These are phyloP conservation scores for Nematolebias whitei DNA, from an alignment of 2,113 vertebrate species.

Conservation along the genomic window DNA sequence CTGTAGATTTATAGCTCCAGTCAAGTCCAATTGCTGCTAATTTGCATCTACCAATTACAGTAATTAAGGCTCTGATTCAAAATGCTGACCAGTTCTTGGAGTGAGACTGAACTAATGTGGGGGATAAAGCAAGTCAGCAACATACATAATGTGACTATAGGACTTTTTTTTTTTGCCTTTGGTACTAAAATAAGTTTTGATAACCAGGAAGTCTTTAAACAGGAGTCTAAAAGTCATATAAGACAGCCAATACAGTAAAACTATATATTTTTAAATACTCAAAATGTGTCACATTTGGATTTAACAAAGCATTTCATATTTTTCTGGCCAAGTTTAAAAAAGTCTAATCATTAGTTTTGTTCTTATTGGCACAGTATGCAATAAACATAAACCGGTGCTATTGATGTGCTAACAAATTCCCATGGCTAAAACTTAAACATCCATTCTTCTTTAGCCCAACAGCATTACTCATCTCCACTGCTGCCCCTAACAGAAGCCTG, in stretches of 20 bases:
- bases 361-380: conserved; percentile 15
- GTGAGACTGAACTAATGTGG: conserved; percentile 40
- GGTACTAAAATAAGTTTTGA: conserved; percentile 54
- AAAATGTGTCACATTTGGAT: conserved; percentile 50
- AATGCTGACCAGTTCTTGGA: conserved; percentile 56
- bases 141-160: conserved; percentile 39
- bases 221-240: conserved; percentile 29
- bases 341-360: conserved; percentile 5
- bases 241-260: conserved; percentile 40
- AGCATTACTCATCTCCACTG: conserved; percentile 53
- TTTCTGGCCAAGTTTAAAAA: background rate
- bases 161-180: conserved; percentile 18
- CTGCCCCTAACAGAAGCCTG: conserved; percentile 70
- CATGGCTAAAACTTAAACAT: conserved; percentile 53
- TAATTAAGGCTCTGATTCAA: conserved; percentile 75
- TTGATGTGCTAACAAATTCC: conserved; percentile 42
- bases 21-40: conserved; percentile 81
- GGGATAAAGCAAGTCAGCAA: conserved; percentile 62
- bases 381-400: conserved; percentile 45
- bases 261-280: conserved; percentile 39
- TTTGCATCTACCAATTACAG: conserved; percentile 80
- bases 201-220: conserved; percentile 40
- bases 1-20: conserved; percentile 79
- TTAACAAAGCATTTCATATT: conserved; percentile 19
- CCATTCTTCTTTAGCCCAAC: conserved; percentile 44